Percentiles rank a stretch among this genome's conserved stretches.
phyloP scores from a whole-genome alignment of 1,140 invertebrate genomes.

The Ectropis grisescens region DNA sequence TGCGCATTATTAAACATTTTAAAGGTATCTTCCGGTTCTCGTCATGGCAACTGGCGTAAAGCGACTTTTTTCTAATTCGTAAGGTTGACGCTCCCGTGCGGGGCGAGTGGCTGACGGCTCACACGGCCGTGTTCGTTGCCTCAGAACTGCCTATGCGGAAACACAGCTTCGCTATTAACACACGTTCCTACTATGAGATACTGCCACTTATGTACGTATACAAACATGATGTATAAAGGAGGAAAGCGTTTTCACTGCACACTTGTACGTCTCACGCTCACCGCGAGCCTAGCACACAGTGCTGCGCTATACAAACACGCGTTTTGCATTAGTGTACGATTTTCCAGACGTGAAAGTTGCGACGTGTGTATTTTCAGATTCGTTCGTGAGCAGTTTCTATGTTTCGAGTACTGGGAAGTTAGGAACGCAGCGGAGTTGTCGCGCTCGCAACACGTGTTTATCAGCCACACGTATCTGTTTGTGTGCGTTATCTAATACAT shows the following conservation, averaged over 20 bases:
- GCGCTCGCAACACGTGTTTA: conserved; percentile 11
- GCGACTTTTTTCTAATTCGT: conserved; percentile 59
- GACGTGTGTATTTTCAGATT: conserved; percentile 34
- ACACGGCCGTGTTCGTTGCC: conserved; percentile 41
- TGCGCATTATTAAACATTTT: too few relatives aligned
- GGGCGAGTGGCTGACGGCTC: conserved; percentile 35
- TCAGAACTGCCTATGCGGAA: conserved; percentile 60
- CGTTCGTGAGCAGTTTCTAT: conserved; percentile 50
- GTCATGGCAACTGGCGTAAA: conserved; percentile 30
- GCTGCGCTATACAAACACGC: conserved; percentile 25
- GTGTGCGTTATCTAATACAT: conserved; percentile 24
- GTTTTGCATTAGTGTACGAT: conserved; percentile 32
- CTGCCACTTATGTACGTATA: conserved; percentile 54
- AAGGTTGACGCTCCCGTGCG: conserved; percentile 60
- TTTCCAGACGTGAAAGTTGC: conserved; percentile 38
- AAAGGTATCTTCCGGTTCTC: too few relatives aligned
- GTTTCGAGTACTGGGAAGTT: conserved; percentile 45
- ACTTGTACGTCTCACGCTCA: too few relatives aligned
- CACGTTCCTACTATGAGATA: conserved; percentile 62
- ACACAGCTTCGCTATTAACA: conserved; percentile 59
- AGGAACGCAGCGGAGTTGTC: conserved; percentile 19
- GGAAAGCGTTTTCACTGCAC: conserved; percentile 44
- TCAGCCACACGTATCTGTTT: conserved; percentile 6
- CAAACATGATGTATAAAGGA: conserved; percentile 22
- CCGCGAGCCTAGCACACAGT: conserved; percentile 20